Base-by-base conservation (phyloP, 2,113 vertebrate genomes). In the Coregonus clupeaformis region DNA sequence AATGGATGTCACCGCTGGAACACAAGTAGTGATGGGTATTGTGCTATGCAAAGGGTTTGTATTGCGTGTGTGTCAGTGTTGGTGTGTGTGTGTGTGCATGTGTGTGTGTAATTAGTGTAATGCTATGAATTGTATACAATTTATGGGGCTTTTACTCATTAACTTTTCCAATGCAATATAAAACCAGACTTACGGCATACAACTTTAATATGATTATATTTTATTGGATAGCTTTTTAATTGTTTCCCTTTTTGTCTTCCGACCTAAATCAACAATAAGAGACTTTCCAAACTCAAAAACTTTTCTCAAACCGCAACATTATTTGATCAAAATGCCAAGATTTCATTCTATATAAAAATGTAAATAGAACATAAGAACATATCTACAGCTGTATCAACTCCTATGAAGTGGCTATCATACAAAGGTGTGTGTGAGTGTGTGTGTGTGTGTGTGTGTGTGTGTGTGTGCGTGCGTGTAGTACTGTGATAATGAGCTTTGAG, bases 151-250 rank as follows among this genome's bases (percentile, higher is more conserved):
- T 87, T 86, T 82, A 87, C 84, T 88, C 81, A 83, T 89, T 75
- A 84, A 86, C 80, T 87, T 91, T 91, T 90, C 89, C 89, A 88
- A 79, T 52, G 81, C 85, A 88, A 89, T 68, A 87, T 82, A 85
- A 89, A 87, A 83, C 79, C 78, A 79, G 75, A 73, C 77, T 87
- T 82, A 84, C 74, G 81, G 83, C 85, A 89, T 84, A 71, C 86
- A 83, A 84, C 70, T 83, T 77, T 83, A 78, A 85, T 82, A 78
- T 80, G 82, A 88, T 88, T 86, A 85, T 72, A 74, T 85, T 87
- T 83, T 77, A 85, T 78, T 81, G 77, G 32, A 73, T 70, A 76
- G 75, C 36, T 72, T 80, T 82, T 78, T 74, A 1, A 16, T 73
- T 66, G 74, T 57, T 74, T 68, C 45, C 72, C 63, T 69, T 45